phyloP scores from a whole-genome alignment of 2,888 invertebrate species.

The Pelosia muscerda region DNA sequence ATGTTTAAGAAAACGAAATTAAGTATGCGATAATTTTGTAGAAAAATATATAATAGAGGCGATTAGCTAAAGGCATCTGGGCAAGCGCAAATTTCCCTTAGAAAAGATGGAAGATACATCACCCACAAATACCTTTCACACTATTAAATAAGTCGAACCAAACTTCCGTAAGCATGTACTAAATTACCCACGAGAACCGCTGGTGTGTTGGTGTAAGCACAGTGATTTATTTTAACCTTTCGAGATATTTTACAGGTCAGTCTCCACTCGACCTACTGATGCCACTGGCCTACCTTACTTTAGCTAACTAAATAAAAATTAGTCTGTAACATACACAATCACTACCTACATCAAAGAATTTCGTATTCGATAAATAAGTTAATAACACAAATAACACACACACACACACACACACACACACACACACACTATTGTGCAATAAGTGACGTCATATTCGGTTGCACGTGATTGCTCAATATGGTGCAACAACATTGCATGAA shows the following conservation, averaged over 20 bases:
- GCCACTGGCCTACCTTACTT: too few relatives aligned
- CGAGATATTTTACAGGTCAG: not conserved
- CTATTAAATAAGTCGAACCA: not conserved
- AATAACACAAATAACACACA: too few relatives aligned
- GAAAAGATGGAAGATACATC: too few relatives aligned
- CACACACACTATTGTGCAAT: constrained; percentile 21
- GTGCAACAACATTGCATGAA: constrained; percentile 17
- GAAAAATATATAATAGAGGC: too few relatives aligned
- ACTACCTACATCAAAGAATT: not conserved
- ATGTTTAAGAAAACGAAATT: too few relatives aligned
- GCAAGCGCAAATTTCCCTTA: too few relatives aligned
- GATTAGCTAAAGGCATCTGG: not conserved
- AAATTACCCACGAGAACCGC: not conserved
- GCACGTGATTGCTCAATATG: constrained; percentile 35
- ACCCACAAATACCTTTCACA: not conserved
- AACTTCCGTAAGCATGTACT: not conserved
- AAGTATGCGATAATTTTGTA: too few relatives aligned
- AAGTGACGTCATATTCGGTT: constrained; percentile 39
- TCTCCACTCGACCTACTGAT: not conserved
- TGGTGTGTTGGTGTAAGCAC: not conserved
- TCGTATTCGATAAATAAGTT: not conserved
- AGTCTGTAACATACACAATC: not conserved
- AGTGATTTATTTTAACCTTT: constrained; percentile 4
- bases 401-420: too few relatives aligned
- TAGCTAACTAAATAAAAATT: not conserved